These are phyloP conservation scores for Alloscopus bannaensis DNA, from an alignment of 2,888 invertebrate species.

Conservation along the genomic window DNA sequence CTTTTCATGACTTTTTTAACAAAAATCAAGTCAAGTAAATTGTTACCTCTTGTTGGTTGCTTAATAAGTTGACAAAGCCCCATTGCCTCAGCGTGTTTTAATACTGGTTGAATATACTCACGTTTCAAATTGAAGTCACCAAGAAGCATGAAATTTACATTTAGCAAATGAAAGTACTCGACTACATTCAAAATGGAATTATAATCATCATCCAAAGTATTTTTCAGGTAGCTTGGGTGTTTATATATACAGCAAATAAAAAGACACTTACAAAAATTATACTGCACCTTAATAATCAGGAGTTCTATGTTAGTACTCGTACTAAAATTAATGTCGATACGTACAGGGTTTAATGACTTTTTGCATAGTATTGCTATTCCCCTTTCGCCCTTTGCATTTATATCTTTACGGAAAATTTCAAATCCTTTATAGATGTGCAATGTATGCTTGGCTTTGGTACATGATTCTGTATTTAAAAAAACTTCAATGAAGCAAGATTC, in stretches of 20 bases:
- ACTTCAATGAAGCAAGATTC: no score
- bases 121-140: slow-evolving; percentile 21
- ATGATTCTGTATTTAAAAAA: no score
- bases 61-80: slow-evolving; percentile 1
- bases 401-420: slow-evolving; percentile 1
- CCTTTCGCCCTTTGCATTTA: neutral
- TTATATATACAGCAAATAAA: neutral
- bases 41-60: neutral
- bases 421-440: no score
- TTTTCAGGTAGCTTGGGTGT: neutral
- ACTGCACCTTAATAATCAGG: neutral
- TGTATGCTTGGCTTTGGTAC: no score
- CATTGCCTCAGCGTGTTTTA: neutral
- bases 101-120: neutral
- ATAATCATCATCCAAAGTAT: neutral
- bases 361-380: slow-evolving; percentile 3
- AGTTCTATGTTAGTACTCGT: neutral
- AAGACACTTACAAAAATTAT: neutral
- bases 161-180: neutral
- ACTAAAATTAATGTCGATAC: neutral
- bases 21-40: slow-evolving; percentile 22
- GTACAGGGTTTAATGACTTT: neutral
- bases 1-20: neutral
- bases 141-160: neutral
- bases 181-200: neutral